A percentile compares a stretch with the other conserved stretches of the same genome.
Conservation (phyloP, 2,888 invertebrate species). For the Sylvicola fuscatus region DNA sequence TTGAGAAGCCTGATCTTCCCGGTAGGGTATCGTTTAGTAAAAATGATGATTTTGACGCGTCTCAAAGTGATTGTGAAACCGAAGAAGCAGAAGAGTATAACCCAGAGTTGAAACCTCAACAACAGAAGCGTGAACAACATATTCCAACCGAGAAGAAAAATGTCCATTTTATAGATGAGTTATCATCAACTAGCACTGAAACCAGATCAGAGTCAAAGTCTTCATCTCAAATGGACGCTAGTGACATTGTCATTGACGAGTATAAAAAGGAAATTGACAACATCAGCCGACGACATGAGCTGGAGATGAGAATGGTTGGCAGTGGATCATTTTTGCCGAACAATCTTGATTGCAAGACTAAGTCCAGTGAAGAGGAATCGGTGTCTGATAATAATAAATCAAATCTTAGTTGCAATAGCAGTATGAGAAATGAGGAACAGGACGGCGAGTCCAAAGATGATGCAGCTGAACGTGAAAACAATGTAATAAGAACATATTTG, state of each 20-base stretch:
- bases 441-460: too few species aligned
- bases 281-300: conserved; percentile 6
- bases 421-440: too few species aligned
- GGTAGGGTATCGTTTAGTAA: conserved; percentile 24
- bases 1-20: conserved; percentile 18
- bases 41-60: conserved; percentile 12
- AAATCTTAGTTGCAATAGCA: too few species aligned
- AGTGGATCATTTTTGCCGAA: too few species aligned
- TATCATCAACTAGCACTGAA: background rate
- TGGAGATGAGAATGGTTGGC: background rate
- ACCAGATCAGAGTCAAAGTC: background rate
- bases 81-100: background rate
- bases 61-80: background rate
- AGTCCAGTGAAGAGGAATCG: background rate
- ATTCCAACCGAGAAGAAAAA: conserved; percentile 14
- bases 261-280: conserved; percentile 6
- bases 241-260: conserved; percentile 6
- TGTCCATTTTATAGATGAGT: conserved; percentile 19
- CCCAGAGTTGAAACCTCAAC: background rate
- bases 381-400: background rate
- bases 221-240: background rate
- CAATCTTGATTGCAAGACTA: background rate
- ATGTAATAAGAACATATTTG: too few species aligned
- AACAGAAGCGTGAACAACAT: background rate
- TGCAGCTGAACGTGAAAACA: too few species aligned